Evolutionary conservation across 2,888 invertebrate species (phyloP), one percentile per base, ranked within the genome.

Genomic region (Glyphotaelius pellucidus): DNA sequence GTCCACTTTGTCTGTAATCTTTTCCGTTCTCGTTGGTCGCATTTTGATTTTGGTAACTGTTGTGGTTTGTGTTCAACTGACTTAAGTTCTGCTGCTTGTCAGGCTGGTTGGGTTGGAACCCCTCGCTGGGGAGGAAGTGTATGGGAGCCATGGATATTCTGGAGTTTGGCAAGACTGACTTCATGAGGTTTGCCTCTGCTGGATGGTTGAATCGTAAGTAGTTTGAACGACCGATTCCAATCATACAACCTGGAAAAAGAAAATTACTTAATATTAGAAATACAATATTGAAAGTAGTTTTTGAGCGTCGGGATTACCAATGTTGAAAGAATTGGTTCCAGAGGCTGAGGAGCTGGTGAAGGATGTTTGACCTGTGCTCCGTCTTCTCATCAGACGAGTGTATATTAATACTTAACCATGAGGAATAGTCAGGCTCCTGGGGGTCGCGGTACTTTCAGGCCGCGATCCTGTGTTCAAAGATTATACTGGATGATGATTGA

Each of bases 141-240:
- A 98, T 97, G 15, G 98, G 98, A 42, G 98, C 97, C 97, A 98
- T 98, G 87, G 98, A 98, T 93, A 98, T 97, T 94, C 98, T 95
- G 2, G 97, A 97, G 92, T 98, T 96, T 0, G 98, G 98, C 93
- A 98, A 96, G 9, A 98, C 98, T 0, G 98, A 98, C 95, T 98
- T 98, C 97, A 98, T 98, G 94, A 98, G 96, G 95, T 98, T 97
- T 7, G 98, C 98, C 95, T 99, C 98, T 90, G 98, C 98, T 0
- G 99, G 99, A 95, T 99, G 98, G 95, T 99, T 99, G 96, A 98
- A 99, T 83, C 99, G 97, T 95, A 99, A 97, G 95, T 98, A 98
- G 95, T 98, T 98, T 90, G 99, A 98, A 89, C 98, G 97, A 47
- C 99, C 99, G 94, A 99, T 97, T 90, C 98, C 98, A 93, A 99